Base-by-base conservation (phyloP, 2,113 vertebrate species). In the Xiphophorus hellerii region DNA sequence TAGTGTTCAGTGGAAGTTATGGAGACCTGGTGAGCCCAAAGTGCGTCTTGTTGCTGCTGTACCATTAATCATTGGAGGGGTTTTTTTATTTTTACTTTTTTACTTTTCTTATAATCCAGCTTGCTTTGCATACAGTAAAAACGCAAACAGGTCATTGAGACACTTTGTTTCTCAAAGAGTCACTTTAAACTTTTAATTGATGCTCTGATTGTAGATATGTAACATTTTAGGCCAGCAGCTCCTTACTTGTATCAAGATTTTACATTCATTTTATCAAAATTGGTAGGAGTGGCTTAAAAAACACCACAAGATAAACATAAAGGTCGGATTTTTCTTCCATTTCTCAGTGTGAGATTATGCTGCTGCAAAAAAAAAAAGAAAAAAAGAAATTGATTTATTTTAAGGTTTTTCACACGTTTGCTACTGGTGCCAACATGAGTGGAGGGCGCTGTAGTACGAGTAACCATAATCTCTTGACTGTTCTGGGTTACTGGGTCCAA, bases 401-500 rank as follows among this genome's bases (percentile, higher is more conserved):
- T 58, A 25, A 58, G 51, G 6, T 25, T 58, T 58, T 58, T 58
- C 8, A 58, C 9, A n/a, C 25, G 2, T 58, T 58, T 58, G 17
- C 51, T 25, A n/a, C 10, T 58, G 51, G 22, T 25, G 51, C 22
- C 51, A 58, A 25, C 22, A 58, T 11, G 51, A 7, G 51, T 10
- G 51, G 51, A 58, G 51, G 51, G 51, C 9, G 5, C 51, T 65
- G 74, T 62, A 54, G 69, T 72, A 77, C 25, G 29, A 78, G 76
- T 74, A 78, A n/a, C 54, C 76, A 71, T 74, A 83, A 69, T 64
- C 54, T 61, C 74, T 60, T 62, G 67, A 81, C 74, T 81, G 65
- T 73, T 87, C 74, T 82, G 77, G 68, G 71, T 84, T 76, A 70
- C 66, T 37, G 14, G 70, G 83, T 48, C 67, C 84, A 80, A 62